Base-by-base conservation (phyloP, 1,140 invertebrate species). In the Drosophila persimilis region DNA sequence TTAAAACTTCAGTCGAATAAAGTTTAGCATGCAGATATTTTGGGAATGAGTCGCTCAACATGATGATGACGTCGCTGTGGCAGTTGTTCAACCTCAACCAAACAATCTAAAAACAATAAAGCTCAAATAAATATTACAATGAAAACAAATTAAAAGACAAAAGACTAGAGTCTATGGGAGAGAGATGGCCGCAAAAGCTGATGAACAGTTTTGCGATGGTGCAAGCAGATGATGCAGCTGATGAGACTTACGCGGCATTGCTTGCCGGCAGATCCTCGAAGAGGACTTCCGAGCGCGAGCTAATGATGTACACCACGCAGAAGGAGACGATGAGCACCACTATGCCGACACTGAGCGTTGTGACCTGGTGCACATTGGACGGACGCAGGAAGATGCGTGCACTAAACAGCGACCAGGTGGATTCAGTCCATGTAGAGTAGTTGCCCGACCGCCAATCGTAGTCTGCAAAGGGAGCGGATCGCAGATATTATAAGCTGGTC, bases 341-440 rank as follows among this genome's bases (percentile, higher is more conserved):
- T 15, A 94, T 91, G 43, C 96, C 97, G 13, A 94, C 80, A 13
- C 92, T 92, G 13, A 96, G 92, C 7, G 94, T 95, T 6, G 94
- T 79, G 11, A 93, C 92, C 92, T 97, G 95, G 53, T 95, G 94
- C 44, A 92, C 91, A 48, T 93, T 92, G 39, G 96, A 94, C 53
- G 97, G 96, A 78, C 95, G 94, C 6, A 98, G 92, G 90, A 98
- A 98, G 91, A 98, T 94, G 61, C 96, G 93, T 24, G 96, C 94
- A 59, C 93, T 94, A 61, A 97, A 93, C 17, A 93, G 91, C 39
- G 93, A 90, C 97, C 97, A 98, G 9, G 95, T 94, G 2, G 97
- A 98, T 93, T 99, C 97, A 20, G 97, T 96, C 97, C 97, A 99
- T 7, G 97, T 95, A 0, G 97, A 97, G 91, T 95, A 98, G 63